Evolutionary conservation across 2,113 vertebrate species (phyloP).

Genomic region (Ibidorhyncha struthersii): DNA sequence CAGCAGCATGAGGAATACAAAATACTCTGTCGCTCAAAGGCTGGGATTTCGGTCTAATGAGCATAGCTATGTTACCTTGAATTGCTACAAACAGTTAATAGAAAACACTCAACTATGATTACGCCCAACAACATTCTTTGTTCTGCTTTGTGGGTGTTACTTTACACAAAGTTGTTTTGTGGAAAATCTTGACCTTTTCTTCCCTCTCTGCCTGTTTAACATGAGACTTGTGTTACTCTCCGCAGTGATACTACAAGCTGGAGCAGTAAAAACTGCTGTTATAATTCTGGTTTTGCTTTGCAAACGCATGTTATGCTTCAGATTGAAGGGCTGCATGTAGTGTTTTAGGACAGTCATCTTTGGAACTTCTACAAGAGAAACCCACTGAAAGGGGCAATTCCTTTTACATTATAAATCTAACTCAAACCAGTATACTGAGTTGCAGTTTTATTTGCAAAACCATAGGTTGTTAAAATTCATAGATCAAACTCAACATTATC

Average conservation of each 20-base stretch:
- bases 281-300: not conserved
- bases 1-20: not conserved
- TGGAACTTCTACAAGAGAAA: not conserved
- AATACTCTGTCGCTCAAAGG: not conserved
- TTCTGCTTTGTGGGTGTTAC: not conserved
- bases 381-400: not conserved
- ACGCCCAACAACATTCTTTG: not conserved
- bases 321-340: not conserved
- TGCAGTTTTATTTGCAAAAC: not conserved
- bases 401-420: not conserved
- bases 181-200: conserved; percentile 1
- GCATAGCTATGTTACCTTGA: not conserved
- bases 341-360: not conserved
- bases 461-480: not conserved
- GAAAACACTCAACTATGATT: not conserved
- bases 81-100: not conserved
- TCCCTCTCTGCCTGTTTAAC: not conserved
- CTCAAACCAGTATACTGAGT: not conserved
- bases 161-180: not conserved
- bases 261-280: not conserved
- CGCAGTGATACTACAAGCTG: not conserved
- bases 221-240: not conserved
- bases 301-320: not conserved
- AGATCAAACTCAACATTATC: not conserved
- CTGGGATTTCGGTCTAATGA: not conserved